phyloP scores from a whole-genome alignment of 2,797 vertebrate genomes.

The Pseudocheirus occidentalis region DNA sequence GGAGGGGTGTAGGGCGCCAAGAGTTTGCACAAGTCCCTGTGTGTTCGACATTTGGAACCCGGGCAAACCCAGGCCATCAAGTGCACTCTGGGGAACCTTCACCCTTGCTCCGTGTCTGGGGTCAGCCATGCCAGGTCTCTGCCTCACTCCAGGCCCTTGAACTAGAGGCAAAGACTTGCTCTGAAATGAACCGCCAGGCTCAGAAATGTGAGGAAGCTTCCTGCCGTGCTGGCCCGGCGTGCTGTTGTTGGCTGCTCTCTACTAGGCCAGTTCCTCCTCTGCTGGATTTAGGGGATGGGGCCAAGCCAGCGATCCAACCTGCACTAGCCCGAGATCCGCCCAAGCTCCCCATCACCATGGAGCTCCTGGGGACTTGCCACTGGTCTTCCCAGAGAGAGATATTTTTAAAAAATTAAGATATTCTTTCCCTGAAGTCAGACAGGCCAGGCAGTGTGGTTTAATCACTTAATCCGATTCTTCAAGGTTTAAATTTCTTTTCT shows the following conservation, averaged over 20 bases:
- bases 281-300: neutral
- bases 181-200: neutral
- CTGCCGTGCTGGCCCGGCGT: neutral
- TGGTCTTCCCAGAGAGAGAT: constrained; percentile 46
- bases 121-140: constrained; percentile 36
- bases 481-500: constrained; percentile 17
- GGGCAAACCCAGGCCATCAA: neutral
- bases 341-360: neutral
- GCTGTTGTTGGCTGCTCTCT: neutral
- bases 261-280: neutral
- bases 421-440: constrained; percentile 9
- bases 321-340: neutral
- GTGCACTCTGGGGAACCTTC: neutral
- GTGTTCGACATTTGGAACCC: neutral
- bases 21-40: neutral
- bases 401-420: constrained; percentile 9
- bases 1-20: neutral
- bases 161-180: neutral
- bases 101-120: neutral
- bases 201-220: neutral
- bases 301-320: neutral
- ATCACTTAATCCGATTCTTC: constrained; percentile 15
- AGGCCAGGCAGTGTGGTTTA: neutral
- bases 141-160: constrained; percentile 4
- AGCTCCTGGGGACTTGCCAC: constrained; percentile 5